A percentile compares a stretch with the other conserved stretches of the same genome.
phyloP scores from a whole-genome alignment of 2,888 invertebrate genomes.

The Dicyrtoma fusca region DNA sequence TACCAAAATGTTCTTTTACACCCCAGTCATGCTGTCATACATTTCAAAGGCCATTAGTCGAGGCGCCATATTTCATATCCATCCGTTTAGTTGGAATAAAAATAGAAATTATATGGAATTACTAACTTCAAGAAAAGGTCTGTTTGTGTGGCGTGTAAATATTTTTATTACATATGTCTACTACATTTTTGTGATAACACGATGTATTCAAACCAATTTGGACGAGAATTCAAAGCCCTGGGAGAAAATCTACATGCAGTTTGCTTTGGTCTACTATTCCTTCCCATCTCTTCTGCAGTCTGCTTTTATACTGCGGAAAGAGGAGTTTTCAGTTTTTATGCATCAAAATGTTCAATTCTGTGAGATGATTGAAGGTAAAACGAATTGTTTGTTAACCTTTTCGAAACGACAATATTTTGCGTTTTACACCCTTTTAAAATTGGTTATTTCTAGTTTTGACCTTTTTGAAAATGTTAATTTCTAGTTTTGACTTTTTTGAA shows the following conservation, averaged over 20 bases:
- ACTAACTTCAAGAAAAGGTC: not conserved
- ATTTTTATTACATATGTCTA: not conserved
- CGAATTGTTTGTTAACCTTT: no score
- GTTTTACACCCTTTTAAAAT: no score
- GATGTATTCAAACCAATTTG: not conserved
- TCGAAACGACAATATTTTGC: no score
- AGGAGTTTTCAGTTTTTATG: not conserved
- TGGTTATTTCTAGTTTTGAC: no score
- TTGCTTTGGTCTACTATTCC: not conserved
- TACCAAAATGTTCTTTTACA: not conserved
- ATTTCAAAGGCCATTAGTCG: not conserved
- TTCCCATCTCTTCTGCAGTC: not conserved
- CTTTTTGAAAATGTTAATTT: no score
- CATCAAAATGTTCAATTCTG: not conserved
- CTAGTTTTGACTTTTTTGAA: no score
- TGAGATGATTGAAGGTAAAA: not conserved
- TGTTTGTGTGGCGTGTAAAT: not conserved
- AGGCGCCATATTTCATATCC: not conserved
- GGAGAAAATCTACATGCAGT: not conserved
- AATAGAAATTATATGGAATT: not conserved
- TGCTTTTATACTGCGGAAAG: not conserved
- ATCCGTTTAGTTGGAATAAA: not conserved
- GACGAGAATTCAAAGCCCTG: not conserved
- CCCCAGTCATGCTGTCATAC: not conserved
- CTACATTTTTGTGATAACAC: not conserved